phyloP scores from a whole-genome alignment of 1,140 invertebrate species.

The Trichogramma pretiosum region DNA sequence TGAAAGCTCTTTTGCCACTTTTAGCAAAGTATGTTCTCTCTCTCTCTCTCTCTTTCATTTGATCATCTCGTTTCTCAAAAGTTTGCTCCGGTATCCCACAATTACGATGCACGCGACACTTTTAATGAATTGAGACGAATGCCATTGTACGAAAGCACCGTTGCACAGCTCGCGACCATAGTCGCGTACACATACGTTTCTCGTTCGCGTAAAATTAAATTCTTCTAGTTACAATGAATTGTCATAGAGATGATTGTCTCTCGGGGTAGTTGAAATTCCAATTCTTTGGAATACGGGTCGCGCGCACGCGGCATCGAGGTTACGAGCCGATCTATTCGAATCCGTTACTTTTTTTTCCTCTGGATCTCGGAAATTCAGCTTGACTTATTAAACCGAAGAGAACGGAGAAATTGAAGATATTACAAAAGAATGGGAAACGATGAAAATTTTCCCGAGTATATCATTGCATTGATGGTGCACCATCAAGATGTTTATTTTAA shows the following conservation, averaged over 20 bases:
- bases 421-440: too few relatives aligned
- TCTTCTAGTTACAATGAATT: constrained; percentile 30
- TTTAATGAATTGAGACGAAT: constrained; percentile 15
- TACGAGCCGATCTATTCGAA: not conserved
- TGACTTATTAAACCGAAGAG: too few relatives aligned
- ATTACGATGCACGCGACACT: too few relatives aligned
- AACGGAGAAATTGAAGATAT: too few relatives aligned
- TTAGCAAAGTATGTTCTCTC: too few relatives aligned
- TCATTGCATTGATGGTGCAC: too few relatives aligned
- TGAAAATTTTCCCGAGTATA: too few relatives aligned
- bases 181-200: too few relatives aligned
- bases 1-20: too few relatives aligned
- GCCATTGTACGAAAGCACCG: not conserved
- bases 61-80: not conserved
- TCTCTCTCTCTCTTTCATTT: too few relatives aligned
- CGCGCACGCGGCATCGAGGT: not conserved
- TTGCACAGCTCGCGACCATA: constrained; percentile 2
- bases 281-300: constrained; percentile 4
- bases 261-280: not conserved
- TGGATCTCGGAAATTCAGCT: not conserved
- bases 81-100: not conserved
- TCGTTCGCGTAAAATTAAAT: constrained; percentile 32
- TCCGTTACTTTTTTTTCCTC: not conserved
- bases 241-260: constrained; percentile 3
- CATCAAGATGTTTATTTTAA: too few relatives aligned